These are phyloP conservation scores for Lutjanus argentimaculatus DNA, from an alignment of 2,797 vertebrate species.

Conservation along the genomic window DNA sequence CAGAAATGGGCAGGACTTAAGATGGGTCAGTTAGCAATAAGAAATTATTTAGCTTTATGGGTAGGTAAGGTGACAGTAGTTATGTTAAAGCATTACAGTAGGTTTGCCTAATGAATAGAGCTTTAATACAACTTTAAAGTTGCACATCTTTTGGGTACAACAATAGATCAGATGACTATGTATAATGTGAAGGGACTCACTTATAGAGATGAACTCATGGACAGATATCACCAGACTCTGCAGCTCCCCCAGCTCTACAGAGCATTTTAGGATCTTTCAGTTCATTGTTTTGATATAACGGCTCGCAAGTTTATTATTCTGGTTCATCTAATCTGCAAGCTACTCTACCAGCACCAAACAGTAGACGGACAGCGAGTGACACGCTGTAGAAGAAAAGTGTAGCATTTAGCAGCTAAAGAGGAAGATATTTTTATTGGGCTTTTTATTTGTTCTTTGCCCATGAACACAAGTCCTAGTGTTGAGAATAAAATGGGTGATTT, in stretches of 20 bases:
- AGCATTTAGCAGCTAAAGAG: not conserved
- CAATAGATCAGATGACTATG: not conserved
- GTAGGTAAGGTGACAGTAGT: not conserved
- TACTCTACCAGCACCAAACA: not conserved
- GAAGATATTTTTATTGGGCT: not conserved
- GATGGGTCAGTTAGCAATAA: too few species aligned
- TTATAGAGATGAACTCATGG: not conserved
- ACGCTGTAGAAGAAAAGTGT: not conserved
- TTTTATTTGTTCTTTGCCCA: not conserved
- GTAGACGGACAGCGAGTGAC: not conserved
- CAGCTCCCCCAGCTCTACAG: not conserved
- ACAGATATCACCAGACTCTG: not conserved
- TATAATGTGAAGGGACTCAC: not conserved
- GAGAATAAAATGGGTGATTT: constrained; percentile 11
- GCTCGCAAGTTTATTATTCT: not conserved
- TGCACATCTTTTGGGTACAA: too few species aligned
- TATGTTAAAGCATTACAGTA: not conserved
- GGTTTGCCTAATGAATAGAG: not conserved
- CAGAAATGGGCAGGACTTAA: too few species aligned
- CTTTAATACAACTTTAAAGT: not conserved
- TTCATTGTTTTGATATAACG: not conserved
- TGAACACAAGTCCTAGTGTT: not conserved
- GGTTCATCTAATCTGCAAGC: not conserved
- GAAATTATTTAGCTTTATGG: too few species aligned
- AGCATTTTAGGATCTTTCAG: not conserved